Conservation (phyloP, 2,113 vertebrate species). For the Neomonachus schauinslandi region DNA sequence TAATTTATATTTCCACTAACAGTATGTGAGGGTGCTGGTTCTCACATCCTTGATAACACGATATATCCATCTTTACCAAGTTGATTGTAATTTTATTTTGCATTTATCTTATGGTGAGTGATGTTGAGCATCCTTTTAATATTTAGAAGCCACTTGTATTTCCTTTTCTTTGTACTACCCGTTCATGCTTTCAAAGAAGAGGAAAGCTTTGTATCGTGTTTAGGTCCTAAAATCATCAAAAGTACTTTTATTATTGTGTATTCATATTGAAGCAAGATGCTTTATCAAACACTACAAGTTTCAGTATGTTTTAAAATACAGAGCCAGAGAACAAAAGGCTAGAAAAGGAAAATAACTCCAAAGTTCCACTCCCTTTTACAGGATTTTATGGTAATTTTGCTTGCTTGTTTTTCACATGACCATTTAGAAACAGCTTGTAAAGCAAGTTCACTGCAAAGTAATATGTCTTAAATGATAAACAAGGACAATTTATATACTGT, state of each 20-base stretch:
- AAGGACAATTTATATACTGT: not conserved
- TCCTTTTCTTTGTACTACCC: not conserved
- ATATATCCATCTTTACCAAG: not conserved
- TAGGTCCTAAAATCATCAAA: not conserved
- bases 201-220: not conserved
- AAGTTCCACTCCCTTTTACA: not conserved
- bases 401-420: not conserved
- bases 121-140: not conserved
- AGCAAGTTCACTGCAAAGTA: not conserved
- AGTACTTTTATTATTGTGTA: not conserved
- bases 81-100: not conserved
- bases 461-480: not conserved
- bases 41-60: not conserved
- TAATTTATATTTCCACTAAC: not conserved
- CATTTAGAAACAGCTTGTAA: not conserved
- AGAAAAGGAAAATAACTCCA: not conserved
- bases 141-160: not conserved
- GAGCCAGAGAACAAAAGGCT: not conserved
- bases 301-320: not conserved
- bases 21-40: not conserved
- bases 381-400: not conserved
- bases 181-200: not conserved
- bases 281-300: not conserved
- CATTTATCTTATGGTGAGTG: not conserved
- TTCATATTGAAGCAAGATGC: not conserved